phyloP scores from a whole-genome alignment of 1,140 invertebrate genomes.

The Brachionus manjavacas region DNA sequence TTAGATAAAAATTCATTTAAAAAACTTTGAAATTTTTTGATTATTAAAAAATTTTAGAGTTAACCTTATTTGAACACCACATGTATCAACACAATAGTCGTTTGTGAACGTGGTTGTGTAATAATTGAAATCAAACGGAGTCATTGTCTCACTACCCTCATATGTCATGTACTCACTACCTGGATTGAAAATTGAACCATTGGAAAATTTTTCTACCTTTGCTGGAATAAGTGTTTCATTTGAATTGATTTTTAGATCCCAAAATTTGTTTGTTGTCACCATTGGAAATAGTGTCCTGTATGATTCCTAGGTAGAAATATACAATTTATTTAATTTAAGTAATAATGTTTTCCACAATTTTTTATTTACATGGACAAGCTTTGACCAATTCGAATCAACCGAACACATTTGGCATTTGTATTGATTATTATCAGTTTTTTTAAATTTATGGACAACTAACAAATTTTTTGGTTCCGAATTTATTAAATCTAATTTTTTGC shows the following conservation, averaged over 20 bases:
- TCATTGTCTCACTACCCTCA: neutral
- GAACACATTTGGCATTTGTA: neutral
- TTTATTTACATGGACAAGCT: conserved; percentile 10
- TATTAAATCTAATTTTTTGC: neutral
- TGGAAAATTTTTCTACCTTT: neutral
- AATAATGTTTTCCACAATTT: no score
- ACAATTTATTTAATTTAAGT: no score
- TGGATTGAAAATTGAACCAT: neutral
- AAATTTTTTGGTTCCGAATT: neutral
- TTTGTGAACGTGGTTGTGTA: neutral
- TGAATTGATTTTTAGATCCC: neutral
- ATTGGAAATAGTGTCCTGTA: neutral
- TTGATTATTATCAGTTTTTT: neutral
- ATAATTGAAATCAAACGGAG: conserved; percentile 11
- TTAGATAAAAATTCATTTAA: neutral
- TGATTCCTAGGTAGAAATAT: neutral
- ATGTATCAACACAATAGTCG: neutral
- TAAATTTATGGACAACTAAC: neutral
- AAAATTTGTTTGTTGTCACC: neutral
- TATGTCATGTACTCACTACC: neutral
- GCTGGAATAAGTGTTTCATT: neutral
- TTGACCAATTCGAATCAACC: neutral
- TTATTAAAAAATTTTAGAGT: neutral
- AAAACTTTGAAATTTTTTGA: neutral
- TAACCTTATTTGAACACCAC: neutral